Evolutionary conservation across 2,113 vertebrate genomes (phyloP).

Genomic region (Misgurnus anguillicaudatus): DNA sequence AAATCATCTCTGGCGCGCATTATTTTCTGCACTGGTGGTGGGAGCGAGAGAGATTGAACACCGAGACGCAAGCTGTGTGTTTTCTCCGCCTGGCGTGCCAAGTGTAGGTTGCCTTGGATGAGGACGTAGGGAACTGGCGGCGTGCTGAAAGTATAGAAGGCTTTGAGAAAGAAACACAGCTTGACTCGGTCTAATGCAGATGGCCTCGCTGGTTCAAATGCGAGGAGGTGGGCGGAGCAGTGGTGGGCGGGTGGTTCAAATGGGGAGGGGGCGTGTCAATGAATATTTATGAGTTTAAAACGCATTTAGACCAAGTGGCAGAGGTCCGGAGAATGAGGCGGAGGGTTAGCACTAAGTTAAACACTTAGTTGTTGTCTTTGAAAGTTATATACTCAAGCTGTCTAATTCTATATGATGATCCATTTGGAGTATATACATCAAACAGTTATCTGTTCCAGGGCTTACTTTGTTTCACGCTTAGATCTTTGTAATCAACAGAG

Average conservation of each 20-base stretch:
- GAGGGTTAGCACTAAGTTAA: not conserved
- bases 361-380: not conserved
- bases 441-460: constrained; percentile 46
- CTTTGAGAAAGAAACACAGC: constrained; percentile 64
- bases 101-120: constrained; percentile 73
- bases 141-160: constrained; percentile 56
- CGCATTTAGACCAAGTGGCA: constrained; percentile 65
- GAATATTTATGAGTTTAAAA: constrained; percentile 76
- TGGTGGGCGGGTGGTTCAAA: constrained; percentile 60
- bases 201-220: constrained; percentile 66
- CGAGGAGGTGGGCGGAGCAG: constrained; percentile 17
- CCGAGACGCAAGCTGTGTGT: constrained; percentile 55
- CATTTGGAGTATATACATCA: constrained; percentile 43
- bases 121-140: constrained; percentile 65
- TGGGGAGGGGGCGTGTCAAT: constrained; percentile 56
- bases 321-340: not conserved
- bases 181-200: constrained; percentile 73
- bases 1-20: constrained; percentile 55
- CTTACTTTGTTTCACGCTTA: constrained; percentile 34
- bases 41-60: constrained; percentile 49
- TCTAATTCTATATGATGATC: not conserved
- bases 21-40: constrained; percentile 53
- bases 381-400: not conserved
- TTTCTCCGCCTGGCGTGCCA: constrained; percentile 69
- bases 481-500: constrained; percentile 40